Base-by-base conservation (phyloP, 1,140 invertebrate species). In the Spodoptera frugiperda region DNA sequence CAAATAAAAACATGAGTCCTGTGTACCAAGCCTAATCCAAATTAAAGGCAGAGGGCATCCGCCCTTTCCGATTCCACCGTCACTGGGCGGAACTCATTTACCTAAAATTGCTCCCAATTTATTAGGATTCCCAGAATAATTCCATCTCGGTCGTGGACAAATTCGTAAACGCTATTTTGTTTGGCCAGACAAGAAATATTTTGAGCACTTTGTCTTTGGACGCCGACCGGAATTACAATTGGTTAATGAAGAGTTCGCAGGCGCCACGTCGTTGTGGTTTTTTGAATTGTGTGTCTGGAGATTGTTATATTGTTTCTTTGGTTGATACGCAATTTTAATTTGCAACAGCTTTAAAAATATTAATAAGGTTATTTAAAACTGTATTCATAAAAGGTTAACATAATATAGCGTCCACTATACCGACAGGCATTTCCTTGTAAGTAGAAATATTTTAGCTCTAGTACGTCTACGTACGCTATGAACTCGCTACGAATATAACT, bases 91-190 rank as follows among this genome's bases (percentile, higher is more conserved):
- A 78, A 82, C 78, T 82, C 84, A 82, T 84, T 82, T 84, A 79
- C 81, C 79, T 82, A 84, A 82, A 84, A 86, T 82, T 81, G 76
- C 81, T 78, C 54, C 76, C 82, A 82, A 86, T 84, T 84, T 84
- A 80, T 84, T 84, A 80, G 78, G 82, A 83, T 82, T 83, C 77
- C 68, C 78, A 71, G 65, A 81, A 83, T 83, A 81, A 84, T 79
- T 82, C 61, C 57, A 61, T 78, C 57, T 77, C 17, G 70, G 63
- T 65, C 76, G 53, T 76, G 67, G 74, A 77, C 59, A 72, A 74
- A 74, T 74, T 75, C 19, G 39, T 65, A 48, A 61, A 48, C 12
- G 61, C 70, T 59, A 57, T 48, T 46, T 48, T 55, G 39, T 48
- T 39, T 48, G 70, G 30, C 39, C 39, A 46, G 51, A 72, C 68